phyloP scores from a whole-genome alignment of 1,140 invertebrate genomes.

The Aphaenogaster floridana region DNA sequence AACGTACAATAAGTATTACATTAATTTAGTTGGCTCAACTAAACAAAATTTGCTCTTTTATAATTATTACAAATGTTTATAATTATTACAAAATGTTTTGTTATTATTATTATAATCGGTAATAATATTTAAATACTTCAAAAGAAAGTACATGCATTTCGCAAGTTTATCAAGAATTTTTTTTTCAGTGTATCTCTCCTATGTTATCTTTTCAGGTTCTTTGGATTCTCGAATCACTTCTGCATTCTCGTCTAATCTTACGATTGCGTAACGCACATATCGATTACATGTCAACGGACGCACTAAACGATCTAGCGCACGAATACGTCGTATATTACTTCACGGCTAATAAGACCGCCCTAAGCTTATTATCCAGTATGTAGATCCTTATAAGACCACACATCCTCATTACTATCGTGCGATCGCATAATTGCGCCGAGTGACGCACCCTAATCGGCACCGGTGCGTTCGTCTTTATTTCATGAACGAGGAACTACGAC shows the following conservation, averaged over 20 bases:
- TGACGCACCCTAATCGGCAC: not conserved
- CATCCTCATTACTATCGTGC: not conserved
- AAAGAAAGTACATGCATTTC: no score
- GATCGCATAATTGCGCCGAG: not conserved
- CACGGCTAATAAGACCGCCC: not conserved
- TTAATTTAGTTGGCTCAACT: no score
- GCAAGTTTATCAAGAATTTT: no score
- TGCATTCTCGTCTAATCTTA: not conserved
- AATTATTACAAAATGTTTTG: no score
- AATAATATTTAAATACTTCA: no score
- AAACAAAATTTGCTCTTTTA: no score
- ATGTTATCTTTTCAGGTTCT: not conserved
- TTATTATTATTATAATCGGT: no score
- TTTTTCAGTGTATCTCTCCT: not conserved
- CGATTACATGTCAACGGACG: not conserved
- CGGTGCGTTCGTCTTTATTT: slow-evolving; percentile 11
- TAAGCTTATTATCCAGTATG: not conserved
- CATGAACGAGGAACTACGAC: slow-evolving; percentile 18
- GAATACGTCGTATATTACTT: not conserved
- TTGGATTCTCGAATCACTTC: not conserved
- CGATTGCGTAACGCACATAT: not conserved
- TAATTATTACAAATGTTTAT: no score
- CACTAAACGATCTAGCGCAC: not conserved
- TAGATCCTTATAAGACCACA: not conserved
- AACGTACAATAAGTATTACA: no score